Conservation (phyloP, 2,797 vertebrate species). For the Okamejei kenojei region DNA sequence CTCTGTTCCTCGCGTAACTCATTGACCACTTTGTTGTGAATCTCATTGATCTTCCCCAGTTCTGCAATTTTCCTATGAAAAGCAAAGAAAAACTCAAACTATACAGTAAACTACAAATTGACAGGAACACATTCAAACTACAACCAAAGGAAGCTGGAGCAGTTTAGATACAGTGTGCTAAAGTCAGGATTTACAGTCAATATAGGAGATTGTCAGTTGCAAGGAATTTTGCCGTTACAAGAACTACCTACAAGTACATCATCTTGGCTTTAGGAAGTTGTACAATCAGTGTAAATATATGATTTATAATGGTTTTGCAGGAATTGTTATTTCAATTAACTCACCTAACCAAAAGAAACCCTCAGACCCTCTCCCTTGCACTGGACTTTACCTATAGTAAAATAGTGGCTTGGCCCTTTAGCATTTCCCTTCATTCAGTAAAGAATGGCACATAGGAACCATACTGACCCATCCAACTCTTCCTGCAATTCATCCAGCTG, state of each 20-base stretch:
- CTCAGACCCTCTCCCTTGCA: background rate
- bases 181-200: background rate
- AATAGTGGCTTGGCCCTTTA: background rate
- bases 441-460: background rate
- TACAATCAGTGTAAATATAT: background rate
- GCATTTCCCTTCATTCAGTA: background rate
- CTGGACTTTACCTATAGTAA: background rate
- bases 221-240: background rate
- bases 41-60: constrained; percentile 51
- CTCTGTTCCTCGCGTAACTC: constrained; percentile 60
- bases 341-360: background rate
- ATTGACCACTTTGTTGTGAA: constrained; percentile 50
- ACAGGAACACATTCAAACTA: background rate
- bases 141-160: background rate
- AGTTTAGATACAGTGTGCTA: background rate
- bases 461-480: constrained; percentile 62
- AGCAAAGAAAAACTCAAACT: constrained; percentile 38
- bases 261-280: background rate
- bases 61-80: constrained; percentile 61
- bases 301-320: background rate
- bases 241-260: background rate
- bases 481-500: constrained; percentile 54
- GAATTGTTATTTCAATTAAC: background rate
- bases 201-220: background rate
- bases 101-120: background rate